Conservation (phyloP, 2,113 vertebrate genomes). For the Lepisosteus osseus region DNA sequence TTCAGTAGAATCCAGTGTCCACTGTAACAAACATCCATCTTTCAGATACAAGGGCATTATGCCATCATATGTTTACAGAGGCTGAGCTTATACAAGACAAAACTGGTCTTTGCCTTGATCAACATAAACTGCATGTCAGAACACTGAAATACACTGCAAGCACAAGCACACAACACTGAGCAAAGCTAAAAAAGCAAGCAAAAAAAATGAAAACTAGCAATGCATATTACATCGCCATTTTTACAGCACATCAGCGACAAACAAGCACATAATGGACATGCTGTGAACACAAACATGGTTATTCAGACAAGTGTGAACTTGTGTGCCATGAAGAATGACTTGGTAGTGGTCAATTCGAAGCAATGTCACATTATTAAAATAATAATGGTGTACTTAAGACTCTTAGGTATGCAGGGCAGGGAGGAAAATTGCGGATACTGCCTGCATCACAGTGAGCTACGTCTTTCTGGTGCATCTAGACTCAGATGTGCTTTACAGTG, state of each 20-base stretch:
- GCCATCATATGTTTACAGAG: not conserved
- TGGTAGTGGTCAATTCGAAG: conserved; percentile 15
- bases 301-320: conserved; percentile 16
- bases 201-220: conserved; percentile 23
- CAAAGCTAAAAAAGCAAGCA: conserved; percentile 22
- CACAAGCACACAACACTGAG: conserved; percentile 33
- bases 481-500: not conserved
- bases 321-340: conserved; percentile 12
- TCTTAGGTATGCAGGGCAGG: conserved; percentile 18
- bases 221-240: no score
- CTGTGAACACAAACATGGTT: conserved; percentile 25
- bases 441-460: conserved; percentile 3
- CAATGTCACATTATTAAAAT: conserved; percentile 17
- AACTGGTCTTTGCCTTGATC: conserved; percentile 39
- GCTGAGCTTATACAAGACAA: not conserved
- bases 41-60: not conserved
- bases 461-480: conserved; percentile 11
- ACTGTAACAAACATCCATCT: conserved; percentile 43
- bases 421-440: conserved; percentile 6
- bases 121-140: conserved; percentile 20
- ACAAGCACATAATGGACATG: conserved; percentile 31
- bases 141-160: conserved; percentile 44
- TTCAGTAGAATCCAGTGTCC: conserved; percentile 51
- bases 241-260: conserved; percentile 31
- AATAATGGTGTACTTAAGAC: conserved; percentile 30